Evolutionary conservation across 2,797 vertebrate genomes (phyloP).

Genomic region (Nasua narica): DNA sequence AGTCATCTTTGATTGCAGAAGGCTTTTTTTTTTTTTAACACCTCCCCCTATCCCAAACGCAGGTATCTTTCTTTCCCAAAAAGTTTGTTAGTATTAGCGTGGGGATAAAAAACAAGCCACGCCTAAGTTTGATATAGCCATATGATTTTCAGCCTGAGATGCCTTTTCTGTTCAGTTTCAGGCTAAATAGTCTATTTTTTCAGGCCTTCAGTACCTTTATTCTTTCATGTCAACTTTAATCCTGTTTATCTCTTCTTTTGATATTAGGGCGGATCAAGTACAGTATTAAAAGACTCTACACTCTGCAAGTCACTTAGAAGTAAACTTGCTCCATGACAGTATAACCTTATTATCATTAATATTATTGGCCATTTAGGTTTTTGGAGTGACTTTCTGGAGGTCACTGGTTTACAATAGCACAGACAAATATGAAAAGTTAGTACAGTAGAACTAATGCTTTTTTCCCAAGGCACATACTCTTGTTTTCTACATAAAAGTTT

Average conservation of each 20-base stretch:
- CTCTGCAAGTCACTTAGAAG: background rate
- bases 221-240: constrained; percentile 30
- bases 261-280: background rate
- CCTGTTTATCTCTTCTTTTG: background rate
- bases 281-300: background rate
- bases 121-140: background rate
- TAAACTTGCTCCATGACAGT: background rate
- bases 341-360: background rate
- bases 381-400: background rate
- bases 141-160: background rate
- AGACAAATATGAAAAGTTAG: background rate
- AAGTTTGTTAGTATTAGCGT: background rate
- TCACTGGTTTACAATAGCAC: background rate
- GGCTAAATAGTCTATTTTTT: background rate
- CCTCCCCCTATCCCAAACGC: background rate
- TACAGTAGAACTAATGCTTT: background rate
- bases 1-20: background rate
- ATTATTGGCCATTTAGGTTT: background rate
- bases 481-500: background rate
- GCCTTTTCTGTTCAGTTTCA: background rate
- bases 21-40: background rate
- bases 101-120: background rate
- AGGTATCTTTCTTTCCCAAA: background rate
- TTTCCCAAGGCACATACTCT: background rate
- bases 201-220: background rate